Conservation (phyloP, 2,888 invertebrate genomes). For the Drosophila macrothrix region DNA sequence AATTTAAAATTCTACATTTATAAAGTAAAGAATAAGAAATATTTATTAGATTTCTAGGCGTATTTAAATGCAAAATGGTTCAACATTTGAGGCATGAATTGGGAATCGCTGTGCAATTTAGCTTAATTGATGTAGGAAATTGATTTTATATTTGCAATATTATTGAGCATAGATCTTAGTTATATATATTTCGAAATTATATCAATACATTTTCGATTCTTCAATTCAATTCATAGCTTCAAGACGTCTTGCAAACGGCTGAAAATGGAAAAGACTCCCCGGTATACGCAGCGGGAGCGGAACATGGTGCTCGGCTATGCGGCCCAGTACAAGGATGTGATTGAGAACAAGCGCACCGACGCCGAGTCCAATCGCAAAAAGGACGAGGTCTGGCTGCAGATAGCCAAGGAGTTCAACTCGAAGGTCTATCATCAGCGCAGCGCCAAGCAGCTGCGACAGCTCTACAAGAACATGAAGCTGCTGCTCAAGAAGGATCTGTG, state of each 20-base stretch:
- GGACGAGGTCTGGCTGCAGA: slow-evolving; percentile 85
- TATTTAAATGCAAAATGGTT: too few relatives aligned
- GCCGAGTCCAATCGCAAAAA: slow-evolving; percentile 84
- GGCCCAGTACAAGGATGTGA: slow-evolving; percentile 84
- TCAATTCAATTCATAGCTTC: slow-evolving; percentile 61
- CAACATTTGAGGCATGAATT: too few relatives aligned
- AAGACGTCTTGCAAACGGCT: slow-evolving; percentile 84
- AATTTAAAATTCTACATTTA: too few relatives aligned
- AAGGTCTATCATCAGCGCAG: slow-evolving; percentile 85
- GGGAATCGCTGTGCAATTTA: too few relatives aligned
- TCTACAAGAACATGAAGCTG: slow-evolving; percentile 85
- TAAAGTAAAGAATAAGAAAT: too few relatives aligned
- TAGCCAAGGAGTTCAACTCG: slow-evolving; percentile 84
- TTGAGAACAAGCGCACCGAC: slow-evolving; percentile 84
- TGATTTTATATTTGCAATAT: not conserved
- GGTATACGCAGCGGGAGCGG: slow-evolving; percentile 84
- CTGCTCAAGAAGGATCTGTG: slow-evolving; percentile 84
- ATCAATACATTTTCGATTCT: not conserved
- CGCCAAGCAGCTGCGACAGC: slow-evolving; percentile 84
- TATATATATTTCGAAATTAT: not conserved
- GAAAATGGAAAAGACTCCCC: slow-evolving; percentile 85
- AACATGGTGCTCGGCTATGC: slow-evolving; percentile 85
- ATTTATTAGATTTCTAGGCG: too few relatives aligned
- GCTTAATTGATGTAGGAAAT: too few relatives aligned
- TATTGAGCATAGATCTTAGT: not conserved